These are phyloP conservation scores for Uria lomvia DNA, from an alignment of 2,113 vertebrate genomes.

Conservation along the genomic window DNA sequence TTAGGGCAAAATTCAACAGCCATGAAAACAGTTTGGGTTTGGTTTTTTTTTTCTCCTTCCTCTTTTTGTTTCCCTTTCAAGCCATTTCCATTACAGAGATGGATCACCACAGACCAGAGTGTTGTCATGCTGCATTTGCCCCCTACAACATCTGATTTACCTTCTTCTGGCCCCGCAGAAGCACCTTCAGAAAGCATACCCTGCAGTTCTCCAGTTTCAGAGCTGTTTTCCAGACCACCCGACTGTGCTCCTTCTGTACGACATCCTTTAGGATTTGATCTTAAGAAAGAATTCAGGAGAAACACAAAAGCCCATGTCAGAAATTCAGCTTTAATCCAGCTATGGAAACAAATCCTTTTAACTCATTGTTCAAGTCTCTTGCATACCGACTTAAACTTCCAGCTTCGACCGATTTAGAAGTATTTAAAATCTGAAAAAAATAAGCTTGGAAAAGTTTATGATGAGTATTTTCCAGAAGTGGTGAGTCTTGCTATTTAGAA, in stretches of 20 bases:
- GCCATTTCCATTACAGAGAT: neutral
- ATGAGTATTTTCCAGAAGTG: neutral
- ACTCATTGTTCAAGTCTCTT: neutral
- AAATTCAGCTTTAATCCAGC: neutral
- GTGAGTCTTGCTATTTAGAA: neutral
- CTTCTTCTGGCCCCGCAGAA: conserved; percentile 79
- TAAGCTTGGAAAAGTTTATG: neutral
- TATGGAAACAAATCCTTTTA: neutral
- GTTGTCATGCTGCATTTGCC: neutral
- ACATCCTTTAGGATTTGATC: conserved; percentile 66
- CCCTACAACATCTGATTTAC: conserved; percentile 14
- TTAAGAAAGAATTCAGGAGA: conserved; percentile 6
- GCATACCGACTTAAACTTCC: neutral
- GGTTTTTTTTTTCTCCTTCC: neutral
- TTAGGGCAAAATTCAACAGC: neutral
- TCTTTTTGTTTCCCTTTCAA: neutral
- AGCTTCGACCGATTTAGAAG: neutral
- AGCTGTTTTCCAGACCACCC: conserved; percentile 73
- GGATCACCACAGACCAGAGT: neutral
- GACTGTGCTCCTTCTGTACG: conserved; percentile 63
- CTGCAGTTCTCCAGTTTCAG: conserved; percentile 78
- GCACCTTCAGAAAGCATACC: conserved; percentile 74
- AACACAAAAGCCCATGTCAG: rapidly evolving
- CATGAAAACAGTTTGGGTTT: neutral
- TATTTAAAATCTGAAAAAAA: neutral